Evolutionary conservation across 2,797 vertebrate genomes (phyloP).

Genomic region (Ibycter americanus): DNA sequence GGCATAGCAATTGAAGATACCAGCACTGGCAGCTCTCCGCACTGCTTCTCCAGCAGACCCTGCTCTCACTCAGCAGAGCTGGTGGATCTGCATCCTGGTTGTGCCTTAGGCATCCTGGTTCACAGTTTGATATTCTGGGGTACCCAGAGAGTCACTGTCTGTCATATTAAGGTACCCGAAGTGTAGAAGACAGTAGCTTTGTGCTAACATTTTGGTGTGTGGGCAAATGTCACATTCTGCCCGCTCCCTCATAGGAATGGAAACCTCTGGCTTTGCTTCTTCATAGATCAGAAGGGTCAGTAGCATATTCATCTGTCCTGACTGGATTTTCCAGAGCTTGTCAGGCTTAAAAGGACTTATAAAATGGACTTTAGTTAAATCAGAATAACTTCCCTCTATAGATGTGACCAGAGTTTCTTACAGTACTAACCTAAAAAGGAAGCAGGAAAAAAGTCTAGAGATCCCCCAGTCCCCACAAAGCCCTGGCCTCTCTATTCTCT

Average conservation of each 20-base stretch:
- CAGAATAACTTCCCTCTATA: neutral
- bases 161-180: neutral
- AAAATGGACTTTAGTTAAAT: neutral
- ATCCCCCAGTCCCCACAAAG: neutral
- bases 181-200: neutral
- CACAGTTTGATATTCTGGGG: neutral
- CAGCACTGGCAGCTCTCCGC: neutral
- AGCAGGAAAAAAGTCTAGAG: neutral
- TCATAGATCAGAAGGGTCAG: neutral
- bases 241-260: neutral
- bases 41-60: neutral
- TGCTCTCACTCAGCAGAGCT: neutral
- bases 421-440: slow-evolving; percentile 12
- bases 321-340: neutral
- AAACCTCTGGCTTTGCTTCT: neutral
- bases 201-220: neutral
- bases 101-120: neutral
- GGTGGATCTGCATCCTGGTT: neutral
- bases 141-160: neutral
- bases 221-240: neutral
- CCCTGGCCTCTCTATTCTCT: neutral
- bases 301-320: neutral
- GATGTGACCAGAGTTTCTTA: neutral
- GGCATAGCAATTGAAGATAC: neutral
- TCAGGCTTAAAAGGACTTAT: neutral